Evolutionary conservation across 1,140 invertebrate genomes (phyloP).

Genomic region (Camponotus floridanus): DNA sequence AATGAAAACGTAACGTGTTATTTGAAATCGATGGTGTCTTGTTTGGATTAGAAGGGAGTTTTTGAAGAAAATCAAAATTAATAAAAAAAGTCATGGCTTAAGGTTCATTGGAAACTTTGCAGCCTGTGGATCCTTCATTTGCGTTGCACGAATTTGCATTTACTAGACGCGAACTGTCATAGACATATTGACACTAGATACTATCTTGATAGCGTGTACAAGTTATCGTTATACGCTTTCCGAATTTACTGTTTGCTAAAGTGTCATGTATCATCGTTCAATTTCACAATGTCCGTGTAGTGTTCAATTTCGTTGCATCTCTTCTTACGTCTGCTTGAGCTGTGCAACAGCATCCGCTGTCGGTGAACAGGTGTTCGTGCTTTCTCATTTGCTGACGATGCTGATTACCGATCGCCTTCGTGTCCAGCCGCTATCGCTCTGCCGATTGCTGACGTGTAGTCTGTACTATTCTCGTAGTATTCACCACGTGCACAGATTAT

Average conservation of each 20-base stretch:
- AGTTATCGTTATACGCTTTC: background rate
- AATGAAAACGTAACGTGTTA: constrained; percentile 10
- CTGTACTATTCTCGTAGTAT: constrained; percentile 66
- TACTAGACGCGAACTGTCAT: no score
- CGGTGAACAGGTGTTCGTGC: constrained; percentile 70
- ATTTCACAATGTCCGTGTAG: constrained; percentile 27
- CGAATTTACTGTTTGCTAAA: background rate
- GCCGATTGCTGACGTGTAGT: constrained; percentile 73
- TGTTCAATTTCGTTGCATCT: constrained; percentile 56
- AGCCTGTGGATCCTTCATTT: background rate
- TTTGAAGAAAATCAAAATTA: background rate
- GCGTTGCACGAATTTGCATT: no score
- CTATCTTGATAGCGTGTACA: no score
- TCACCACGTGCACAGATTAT: constrained; percentile 72
- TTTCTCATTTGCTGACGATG: constrained; percentile 68
- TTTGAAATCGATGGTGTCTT: constrained; percentile 6
- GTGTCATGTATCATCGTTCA: constrained; percentile 8
- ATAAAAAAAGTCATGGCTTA: background rate
- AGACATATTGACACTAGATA: no score
- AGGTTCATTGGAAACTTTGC: background rate
- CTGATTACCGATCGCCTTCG: constrained; percentile 70
- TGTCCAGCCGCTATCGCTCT: constrained; percentile 63
- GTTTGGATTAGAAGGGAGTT: background rate
- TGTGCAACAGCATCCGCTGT: constrained; percentile 20
- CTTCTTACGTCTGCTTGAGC: constrained; percentile 55